A percentile compares a stretch with the other conserved stretches of the same genome.
These are phyloP conservation scores for Drosophila helvetica DNA, from an alignment of 2,888 invertebrate genomes.

Conservation along the genomic window DNA sequence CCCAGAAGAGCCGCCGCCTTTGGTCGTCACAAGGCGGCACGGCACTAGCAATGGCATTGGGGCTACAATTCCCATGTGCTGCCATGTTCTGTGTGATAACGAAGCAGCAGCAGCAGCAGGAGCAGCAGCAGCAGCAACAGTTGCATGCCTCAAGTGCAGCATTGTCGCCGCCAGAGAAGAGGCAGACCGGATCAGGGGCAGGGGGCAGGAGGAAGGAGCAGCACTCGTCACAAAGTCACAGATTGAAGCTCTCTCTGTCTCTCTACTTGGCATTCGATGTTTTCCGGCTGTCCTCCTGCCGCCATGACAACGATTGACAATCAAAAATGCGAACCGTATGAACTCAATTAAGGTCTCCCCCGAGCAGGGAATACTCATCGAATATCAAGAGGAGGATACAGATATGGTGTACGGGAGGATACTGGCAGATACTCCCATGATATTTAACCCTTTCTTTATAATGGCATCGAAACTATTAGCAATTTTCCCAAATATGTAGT, in stretches of 20 bases:
- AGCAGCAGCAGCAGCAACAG: too few relatives aligned
- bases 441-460: neutral
- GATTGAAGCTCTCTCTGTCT: neutral
- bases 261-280: conserved; percentile 34
- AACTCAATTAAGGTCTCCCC: conserved; percentile 63
- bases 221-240: neutral
- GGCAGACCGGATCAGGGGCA: conserved; percentile 6
- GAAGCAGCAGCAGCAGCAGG: conserved; percentile 43
- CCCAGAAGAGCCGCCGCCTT: conserved; percentile 30
- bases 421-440: neutral
- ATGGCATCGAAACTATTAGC: conserved; percentile 7
- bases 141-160: conserved; percentile 35
- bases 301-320: conserved; percentile 44
- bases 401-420: neutral
- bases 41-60: conserved; percentile 19
- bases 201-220: too few relatives aligned
- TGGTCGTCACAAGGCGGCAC: conserved; percentile 28
- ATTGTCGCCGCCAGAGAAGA: conserved; percentile 54
- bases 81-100: conserved; percentile 76
- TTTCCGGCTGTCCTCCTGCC: conserved; percentile 18
- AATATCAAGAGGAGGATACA: neutral
- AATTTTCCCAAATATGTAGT: conserved; percentile 12
- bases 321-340: conserved; percentile 52
- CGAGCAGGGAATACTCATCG: conserved; percentile 17
- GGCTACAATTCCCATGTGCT: conserved; percentile 76